A percentile compares a stretch with the other conserved stretches of the same genome.
Evolutionary conservation across 1,140 invertebrate genomes (phyloP).

Genomic region (Diorhabda carinulata): DNA sequence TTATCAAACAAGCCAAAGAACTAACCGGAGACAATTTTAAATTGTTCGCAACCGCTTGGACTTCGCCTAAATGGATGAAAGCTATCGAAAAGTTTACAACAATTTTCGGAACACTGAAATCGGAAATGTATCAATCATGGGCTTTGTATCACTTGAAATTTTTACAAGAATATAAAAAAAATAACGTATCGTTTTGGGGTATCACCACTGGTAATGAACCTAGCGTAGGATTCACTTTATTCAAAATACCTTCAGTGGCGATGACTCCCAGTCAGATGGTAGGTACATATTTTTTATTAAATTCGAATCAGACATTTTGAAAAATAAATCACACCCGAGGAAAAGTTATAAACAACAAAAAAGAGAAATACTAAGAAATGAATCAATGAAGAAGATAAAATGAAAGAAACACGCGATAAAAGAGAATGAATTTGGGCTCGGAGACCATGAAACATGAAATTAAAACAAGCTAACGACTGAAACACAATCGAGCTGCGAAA

Average conservation of each 20-base stretch:
- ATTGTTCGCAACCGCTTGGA: constrained; percentile 66
- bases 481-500: too few species aligned
- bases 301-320: too few species aligned
- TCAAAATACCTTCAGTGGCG: neutral
- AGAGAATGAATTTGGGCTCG: too few species aligned
- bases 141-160: constrained; percentile 43
- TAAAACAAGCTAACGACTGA: too few species aligned
- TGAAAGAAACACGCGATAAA: too few species aligned
- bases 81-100: constrained; percentile 61
- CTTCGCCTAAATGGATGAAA: constrained; percentile 92
- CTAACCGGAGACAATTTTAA: constrained; percentile 26
- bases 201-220: constrained; percentile 49
- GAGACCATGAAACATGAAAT: too few species aligned
- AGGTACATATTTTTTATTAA: neutral
- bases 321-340: too few species aligned
- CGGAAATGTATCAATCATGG: constrained; percentile 39
- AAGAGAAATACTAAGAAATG: too few species aligned
- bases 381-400: too few species aligned
- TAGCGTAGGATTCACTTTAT: constrained; percentile 8
- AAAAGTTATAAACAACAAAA: too few species aligned
- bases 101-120: constrained; percentile 53
- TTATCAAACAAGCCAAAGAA: constrained; percentile 39
- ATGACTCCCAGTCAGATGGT: neutral
- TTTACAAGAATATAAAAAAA: constrained; percentile 42
- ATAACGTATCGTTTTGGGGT: constrained; percentile 44